phyloP scores from a whole-genome alignment of 2,888 invertebrate genomes.

The Drosophila anomalipes region DNA sequence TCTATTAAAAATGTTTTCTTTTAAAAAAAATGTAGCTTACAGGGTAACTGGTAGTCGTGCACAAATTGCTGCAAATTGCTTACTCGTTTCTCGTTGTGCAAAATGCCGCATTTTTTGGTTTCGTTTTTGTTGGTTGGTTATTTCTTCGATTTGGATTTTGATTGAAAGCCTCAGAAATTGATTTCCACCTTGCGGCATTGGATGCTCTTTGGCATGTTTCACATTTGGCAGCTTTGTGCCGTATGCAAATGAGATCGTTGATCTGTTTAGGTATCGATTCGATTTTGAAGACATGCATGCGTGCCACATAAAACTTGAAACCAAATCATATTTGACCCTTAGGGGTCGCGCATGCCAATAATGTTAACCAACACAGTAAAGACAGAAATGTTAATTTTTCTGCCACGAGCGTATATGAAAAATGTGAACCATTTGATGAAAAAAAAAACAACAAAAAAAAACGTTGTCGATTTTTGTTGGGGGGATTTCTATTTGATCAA shows the following conservation, averaged over 20 bases:
- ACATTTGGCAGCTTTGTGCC: conserved; percentile 71
- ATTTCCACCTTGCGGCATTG: conserved; percentile 79
- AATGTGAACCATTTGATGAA: conserved; percentile 46
- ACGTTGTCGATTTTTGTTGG: conserved; percentile 11
- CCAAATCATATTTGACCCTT: conserved; percentile 78
- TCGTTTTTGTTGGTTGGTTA: conserved; percentile 5
- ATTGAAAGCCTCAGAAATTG: conserved; percentile 79
- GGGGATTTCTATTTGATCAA: conserved; percentile 40
- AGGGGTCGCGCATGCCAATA: conserved; percentile 76
- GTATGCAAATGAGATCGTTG: conserved; percentile 82
- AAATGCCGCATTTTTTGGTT: conserved; percentile 46
- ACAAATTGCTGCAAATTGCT: background rate
- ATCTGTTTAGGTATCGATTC: conserved; percentile 81
- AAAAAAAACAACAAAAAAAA: background rate
- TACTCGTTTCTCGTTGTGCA: conserved; percentile 40
- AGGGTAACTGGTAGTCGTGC: conserved; percentile 28
- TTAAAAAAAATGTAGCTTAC: background rate
- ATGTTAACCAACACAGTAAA: conserved; percentile 49
- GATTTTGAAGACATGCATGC: conserved; percentile 65
- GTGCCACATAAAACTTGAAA: conserved; percentile 65
- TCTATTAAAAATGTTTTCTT: background rate
- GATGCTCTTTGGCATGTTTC: conserved; percentile 74
- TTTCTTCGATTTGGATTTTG: conserved; percentile 69
- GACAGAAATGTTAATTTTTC: conserved; percentile 71
- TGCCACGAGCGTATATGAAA: conserved; percentile 43